A percentile compares a stretch with the other conserved stretches of the same genome.
Conservation (phyloP, 2,797 vertebrate genomes). For the Phrynocephalus vlangalii region DNA sequence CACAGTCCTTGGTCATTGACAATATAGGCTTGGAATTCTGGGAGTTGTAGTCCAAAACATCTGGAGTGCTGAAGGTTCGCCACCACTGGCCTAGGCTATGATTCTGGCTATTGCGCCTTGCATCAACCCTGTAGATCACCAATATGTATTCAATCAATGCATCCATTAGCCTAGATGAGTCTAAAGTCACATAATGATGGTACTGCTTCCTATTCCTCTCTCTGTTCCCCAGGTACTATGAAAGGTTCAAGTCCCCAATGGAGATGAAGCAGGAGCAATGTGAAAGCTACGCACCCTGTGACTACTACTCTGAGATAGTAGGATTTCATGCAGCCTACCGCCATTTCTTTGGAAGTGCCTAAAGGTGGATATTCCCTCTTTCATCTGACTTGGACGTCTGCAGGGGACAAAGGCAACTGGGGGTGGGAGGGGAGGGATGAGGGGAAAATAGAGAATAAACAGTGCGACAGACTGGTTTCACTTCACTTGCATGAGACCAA, state of each 20-base stretch:
- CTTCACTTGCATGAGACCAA: slow-evolving; percentile 42
- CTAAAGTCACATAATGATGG: neutral
- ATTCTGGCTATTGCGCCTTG: too few relatives aligned
- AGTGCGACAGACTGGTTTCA: slow-evolving; percentile 47
- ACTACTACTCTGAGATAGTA: slow-evolving; percentile 81
- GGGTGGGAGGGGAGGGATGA: slow-evolving; percentile 28
- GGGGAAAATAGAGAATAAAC: neutral
- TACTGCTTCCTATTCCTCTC: slow-evolving; percentile 1
- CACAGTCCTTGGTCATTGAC: too few relatives aligned
- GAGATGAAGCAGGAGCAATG: slow-evolving; percentile 82
- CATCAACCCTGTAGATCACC: too few relatives aligned
- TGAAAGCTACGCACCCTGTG: slow-evolving; percentile 82
- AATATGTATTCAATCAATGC: too few relatives aligned
- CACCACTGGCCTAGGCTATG: too few relatives aligned
- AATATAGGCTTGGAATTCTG: too few relatives aligned
- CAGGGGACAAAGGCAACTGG: slow-evolving; percentile 1
- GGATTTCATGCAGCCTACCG: slow-evolving; percentile 86
- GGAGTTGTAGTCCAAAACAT: too few relatives aligned
- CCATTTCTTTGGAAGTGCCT: slow-evolving; percentile 80
- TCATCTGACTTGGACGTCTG: slow-evolving; percentile 49
- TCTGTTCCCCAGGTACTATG: slow-evolving; percentile 57
- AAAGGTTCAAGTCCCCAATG: slow-evolving; percentile 60
- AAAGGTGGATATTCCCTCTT: slow-evolving; percentile 12
- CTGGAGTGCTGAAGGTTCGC: too few relatives aligned
- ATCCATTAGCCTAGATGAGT: neutral